These are phyloP conservation scores for Pampus argenteus DNA, from an alignment of 2,797 vertebrate genomes.

Conservation along the genomic window DNA sequence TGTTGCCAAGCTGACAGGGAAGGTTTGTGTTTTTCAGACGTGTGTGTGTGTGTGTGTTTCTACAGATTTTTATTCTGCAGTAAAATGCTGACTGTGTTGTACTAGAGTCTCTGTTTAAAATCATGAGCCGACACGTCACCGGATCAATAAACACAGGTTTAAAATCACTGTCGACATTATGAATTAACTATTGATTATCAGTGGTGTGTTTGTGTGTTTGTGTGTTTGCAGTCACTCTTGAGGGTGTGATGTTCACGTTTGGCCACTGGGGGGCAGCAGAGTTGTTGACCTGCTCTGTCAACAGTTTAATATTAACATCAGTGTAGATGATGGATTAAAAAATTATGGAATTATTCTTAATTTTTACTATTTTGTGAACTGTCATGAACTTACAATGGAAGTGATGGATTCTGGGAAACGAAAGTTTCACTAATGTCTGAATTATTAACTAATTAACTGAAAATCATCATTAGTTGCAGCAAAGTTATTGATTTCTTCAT, in stretches of 20 bases:
- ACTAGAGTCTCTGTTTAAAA: slow-evolving; percentile 38
- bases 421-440: no score
- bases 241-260: neutral
- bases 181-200: no score
- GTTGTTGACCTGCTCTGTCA: neutral
- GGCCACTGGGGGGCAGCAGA: slow-evolving; percentile 14
- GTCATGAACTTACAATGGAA: no score
- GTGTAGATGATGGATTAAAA: neutral
- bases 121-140: slow-evolving; percentile 14
- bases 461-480: no score
- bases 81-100: slow-evolving; percentile 46
- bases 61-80: slow-evolving; percentile 55
- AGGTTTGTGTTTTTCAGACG: slow-evolving; percentile 7
- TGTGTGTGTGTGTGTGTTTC: slow-evolving; percentile 41
- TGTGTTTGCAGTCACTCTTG: neutral
- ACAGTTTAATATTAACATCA: neutral
- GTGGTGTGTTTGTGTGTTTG: neutral
- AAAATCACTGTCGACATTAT: neutral
- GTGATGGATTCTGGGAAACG: no score
- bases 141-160: slow-evolving; percentile 48
- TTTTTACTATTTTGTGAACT: no score
- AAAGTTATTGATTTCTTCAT: no score
- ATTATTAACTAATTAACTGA: no score
- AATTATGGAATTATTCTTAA: no score
- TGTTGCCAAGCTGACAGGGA: slow-evolving; percentile 6